Evolutionary conservation across 1,140 invertebrate genomes (phyloP).

Genomic region (Pinna nobilis): DNA sequence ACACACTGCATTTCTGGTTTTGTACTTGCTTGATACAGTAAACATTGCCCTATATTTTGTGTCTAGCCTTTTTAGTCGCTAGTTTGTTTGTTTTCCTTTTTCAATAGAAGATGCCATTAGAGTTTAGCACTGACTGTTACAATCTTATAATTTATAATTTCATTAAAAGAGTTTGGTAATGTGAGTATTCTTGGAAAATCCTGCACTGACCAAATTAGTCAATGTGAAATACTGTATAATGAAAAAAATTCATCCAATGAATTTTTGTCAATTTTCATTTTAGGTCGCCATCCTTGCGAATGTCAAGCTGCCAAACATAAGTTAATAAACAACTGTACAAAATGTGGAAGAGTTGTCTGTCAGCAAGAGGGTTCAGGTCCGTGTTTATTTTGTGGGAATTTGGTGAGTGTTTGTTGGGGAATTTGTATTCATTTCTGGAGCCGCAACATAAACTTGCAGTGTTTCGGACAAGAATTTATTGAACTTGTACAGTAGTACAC

Average conservation of each 20-base stretch:
- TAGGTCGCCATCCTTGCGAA: conserved; percentile 89
- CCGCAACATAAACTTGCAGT: not conserved
- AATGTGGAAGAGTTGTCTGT: conserved; percentile 96
- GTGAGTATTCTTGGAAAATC: not conserved
- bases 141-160: not conserved
- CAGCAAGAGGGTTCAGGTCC: conserved; percentile 96
- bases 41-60: too few species aligned
- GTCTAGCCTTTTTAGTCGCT: too few species aligned
- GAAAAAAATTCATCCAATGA: not conserved
- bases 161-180: too few species aligned
- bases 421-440: not conserved
- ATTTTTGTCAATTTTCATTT: conserved; percentile 41
- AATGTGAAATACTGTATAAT: not conserved
- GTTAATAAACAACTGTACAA: conserved; percentile 94
- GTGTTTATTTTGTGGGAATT: conserved; percentile 91
- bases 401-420: conserved; percentile 60
- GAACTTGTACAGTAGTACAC: not conserved
- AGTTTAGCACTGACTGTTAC: not conserved
- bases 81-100: too few species aligned
- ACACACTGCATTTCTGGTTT: too few species aligned
- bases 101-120: too few species aligned
- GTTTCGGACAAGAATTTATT: not conserved
- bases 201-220: not conserved
- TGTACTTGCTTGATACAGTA: too few species aligned
- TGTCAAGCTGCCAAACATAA: conserved; percentile 94